These are phyloP conservation scores for Ammodytes marinus DNA, from an alignment of 2,113 vertebrate genomes.

Conservation along the genomic window DNA sequence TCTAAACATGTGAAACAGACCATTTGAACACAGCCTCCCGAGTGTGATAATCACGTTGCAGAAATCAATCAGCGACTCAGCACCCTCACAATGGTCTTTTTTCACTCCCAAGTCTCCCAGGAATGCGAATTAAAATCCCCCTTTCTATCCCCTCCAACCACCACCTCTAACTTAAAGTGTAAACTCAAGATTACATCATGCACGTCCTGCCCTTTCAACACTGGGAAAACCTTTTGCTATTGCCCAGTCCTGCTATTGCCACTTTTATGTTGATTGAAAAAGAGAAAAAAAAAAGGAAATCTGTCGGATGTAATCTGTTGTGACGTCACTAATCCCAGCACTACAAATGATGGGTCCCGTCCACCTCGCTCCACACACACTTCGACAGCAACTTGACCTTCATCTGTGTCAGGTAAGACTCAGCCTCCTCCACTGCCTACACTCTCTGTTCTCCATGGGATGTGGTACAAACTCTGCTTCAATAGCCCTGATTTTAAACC, in stretches of 20 bases:
- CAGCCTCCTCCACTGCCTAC: slow-evolving; percentile 1
- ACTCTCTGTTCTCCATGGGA: not conserved
- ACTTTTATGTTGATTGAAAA: slow-evolving; percentile 83
- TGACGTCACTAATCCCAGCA: slow-evolving; percentile 90
- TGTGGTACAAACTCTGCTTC: not conserved
- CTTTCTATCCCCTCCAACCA: slow-evolving; percentile 3
- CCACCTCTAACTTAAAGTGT: slow-evolving; percentile 44
- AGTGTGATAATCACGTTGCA: slow-evolving; percentile 45
- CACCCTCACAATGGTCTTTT: slow-evolving; percentile 58
- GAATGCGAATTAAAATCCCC: slow-evolving; percentile 62
- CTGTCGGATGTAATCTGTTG: slow-evolving; percentile 87
- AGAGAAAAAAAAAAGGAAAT: slow-evolving; percentile 70
- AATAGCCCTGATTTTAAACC: not conserved
- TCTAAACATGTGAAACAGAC: slow-evolving; percentile 20
- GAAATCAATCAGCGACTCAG: slow-evolving; percentile 20
- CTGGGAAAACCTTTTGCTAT: not conserved
- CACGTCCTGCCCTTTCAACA: not conserved
- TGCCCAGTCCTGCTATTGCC: slow-evolving; percentile 35
- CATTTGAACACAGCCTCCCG: not conserved
- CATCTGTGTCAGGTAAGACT: slow-evolving; percentile 72
- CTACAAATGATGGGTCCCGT: slow-evolving; percentile 84
- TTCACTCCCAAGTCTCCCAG: slow-evolving; percentile 57
- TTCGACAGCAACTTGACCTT: slow-evolving; percentile 30
- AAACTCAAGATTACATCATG: slow-evolving; percentile 60
- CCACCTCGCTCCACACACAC: slow-evolving; percentile 62